Evolutionary conservation across 2,888 invertebrate species (phyloP).

Genomic region (Boloria selene): DNA sequence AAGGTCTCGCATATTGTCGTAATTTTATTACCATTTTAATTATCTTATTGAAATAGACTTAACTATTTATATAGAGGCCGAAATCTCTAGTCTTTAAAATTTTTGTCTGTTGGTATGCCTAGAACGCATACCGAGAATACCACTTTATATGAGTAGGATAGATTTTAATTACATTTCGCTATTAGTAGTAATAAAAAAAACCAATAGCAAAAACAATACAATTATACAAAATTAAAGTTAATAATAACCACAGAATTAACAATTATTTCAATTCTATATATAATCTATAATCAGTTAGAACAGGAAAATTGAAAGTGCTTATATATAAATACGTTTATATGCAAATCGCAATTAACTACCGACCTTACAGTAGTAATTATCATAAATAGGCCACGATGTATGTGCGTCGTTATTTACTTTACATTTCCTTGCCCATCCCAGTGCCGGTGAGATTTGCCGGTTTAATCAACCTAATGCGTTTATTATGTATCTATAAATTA

Average conservation of each 20-base stretch:
- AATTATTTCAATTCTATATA: conserved; percentile 4
- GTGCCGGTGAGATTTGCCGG: conserved; percentile 28
- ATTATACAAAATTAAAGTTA: too few species aligned
- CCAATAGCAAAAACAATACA: too few species aligned
- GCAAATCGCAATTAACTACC: conserved; percentile 26
- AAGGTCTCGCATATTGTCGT: too few species aligned
- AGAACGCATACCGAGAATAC: too few species aligned
- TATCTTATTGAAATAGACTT: too few species aligned
- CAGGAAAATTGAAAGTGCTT: conserved; percentile 31
- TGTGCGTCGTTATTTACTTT: conserved; percentile 18
- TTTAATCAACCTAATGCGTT: conserved; percentile 35
- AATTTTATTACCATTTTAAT: too few species aligned
- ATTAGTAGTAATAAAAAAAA: too few species aligned
- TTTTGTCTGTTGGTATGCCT: too few species aligned
- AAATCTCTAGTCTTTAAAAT: too few species aligned
- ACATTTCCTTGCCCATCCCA: conserved; percentile 28
- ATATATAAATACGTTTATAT: conserved; percentile 26
- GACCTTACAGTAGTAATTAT: conserved; percentile 33
- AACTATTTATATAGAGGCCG: too few species aligned
- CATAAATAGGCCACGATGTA: conserved; percentile 29
- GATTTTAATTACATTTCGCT: too few species aligned
- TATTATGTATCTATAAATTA: conserved; percentile 12
- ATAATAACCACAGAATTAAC: background rate
- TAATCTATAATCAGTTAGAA: conserved; percentile 22
- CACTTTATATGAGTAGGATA: too few species aligned